Evolutionary conservation across 2,113 vertebrate species (phyloP), one percentile per base, ranked within the genome.

Genomic region (Tangachromis dhanisi): DNA sequence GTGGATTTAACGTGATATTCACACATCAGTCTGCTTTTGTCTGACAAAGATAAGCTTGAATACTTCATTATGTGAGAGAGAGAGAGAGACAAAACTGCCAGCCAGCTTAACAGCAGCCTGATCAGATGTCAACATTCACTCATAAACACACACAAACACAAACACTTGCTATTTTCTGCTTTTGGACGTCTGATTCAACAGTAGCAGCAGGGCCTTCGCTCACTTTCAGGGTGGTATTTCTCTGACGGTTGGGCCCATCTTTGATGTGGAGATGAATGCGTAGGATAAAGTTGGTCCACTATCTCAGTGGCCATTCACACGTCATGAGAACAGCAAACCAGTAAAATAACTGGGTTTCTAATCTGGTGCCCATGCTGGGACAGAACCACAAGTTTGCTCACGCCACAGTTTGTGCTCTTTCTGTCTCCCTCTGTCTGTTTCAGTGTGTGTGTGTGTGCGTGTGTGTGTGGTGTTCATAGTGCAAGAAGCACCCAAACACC

Each of bases 331-430:
- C 85, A 82, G 85, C 89, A 91, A 93, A 83, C 51, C 87, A 54
- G 73, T 3, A 55, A 76, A 91, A 88, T 88, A 86, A 38, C 81
- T 17, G 26, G 21, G 63, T 53, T 86, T 90, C 33, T 94, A 94
- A 95, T 95, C 93, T 89, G 92, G 92, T 92, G 92, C 68, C 84
- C 93, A 94, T 88, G 93, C 93, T 94, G 94, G 84, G 92, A 81
- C 83, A 14, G 54, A 84, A 78, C 92, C 85, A 93, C 42, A 40
- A 63, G 89, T 90, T 92, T 87, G 76, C 66, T 40, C 80, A 73
- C 71, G 38, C 21, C 81, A 35, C 76, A 16, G 51, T 16, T 54
- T n/a, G 16, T 66, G 40, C 24, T 29, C 71, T 76, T 31, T 76
- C 71, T 76, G 21, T 42, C 40, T 47, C 68, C 0, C 21, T 26